Evolutionary conservation across 2,888 invertebrate genomes (phyloP), one percentile per base, ranked within the genome.

Genomic region (Diachrysia chrysitis): DNA sequence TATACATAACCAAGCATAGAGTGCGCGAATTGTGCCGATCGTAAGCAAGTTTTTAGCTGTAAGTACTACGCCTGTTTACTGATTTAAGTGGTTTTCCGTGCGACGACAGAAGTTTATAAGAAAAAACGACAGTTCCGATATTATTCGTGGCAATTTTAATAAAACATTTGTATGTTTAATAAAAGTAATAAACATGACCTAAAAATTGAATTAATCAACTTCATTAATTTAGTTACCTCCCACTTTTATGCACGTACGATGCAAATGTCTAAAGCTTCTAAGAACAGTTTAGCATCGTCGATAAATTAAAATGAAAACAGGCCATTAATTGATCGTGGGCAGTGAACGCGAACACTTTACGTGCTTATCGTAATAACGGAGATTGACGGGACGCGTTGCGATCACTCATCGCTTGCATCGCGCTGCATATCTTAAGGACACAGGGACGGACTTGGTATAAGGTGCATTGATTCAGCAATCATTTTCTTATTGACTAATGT

Each of bases 371-470:
- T 51, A 58, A 35, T 42, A n/a, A 58, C 1, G 64, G 25, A 62
- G 79, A 81, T 70, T 79, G 79, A 81, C 66, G 81, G 56, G 64
- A 63, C 61, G 60, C 71, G 58, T 71, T 62, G 61, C 72, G 58
- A 82, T 81, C 81, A 80, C 58, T 82, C 81, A 78, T 59, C 73
- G 59, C 58, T 25, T 81, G 76, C 81, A 78, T 73, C 80, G 76
- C 80, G 72, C 82, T 68, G 61, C 65, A 69, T 76, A 73, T 79
- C 76, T 73, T 29, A 25, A 37, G 19, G 12, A 21, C 66, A 48
- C 81, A 82, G 81, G 53, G 63, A 25, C 29, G 70, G 25, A 69
- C 29, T 2, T 23, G 56, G 62, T 9, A 5, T 4, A 35, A 10
- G 32, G 53, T 21, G 53, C 53, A 23, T 1, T 10, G 19, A 58